Percentiles rank a stretch among this genome's conserved stretches.
phyloP scores from a whole-genome alignment of 2,113 vertebrate genomes.

The Oxyura jamaicensis region DNA sequence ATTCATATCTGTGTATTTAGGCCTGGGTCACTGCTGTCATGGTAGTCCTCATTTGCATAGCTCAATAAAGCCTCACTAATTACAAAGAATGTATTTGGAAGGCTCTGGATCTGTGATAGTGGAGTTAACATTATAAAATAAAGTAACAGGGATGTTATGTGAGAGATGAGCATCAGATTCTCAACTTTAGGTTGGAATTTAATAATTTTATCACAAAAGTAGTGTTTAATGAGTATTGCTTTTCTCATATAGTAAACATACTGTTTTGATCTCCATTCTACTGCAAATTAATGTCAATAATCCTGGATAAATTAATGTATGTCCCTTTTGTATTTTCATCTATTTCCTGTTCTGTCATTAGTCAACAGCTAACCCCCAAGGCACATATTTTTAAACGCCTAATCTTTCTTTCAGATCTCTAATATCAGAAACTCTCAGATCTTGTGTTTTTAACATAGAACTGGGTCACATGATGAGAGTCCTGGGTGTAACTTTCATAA shows the following conservation, averaged over 20 bases:
- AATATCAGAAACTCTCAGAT: background rate
- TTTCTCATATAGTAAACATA: background rate
- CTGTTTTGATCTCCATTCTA: background rate
- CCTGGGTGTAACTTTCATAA: slow-evolving; percentile 1
- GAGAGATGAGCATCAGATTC: background rate
- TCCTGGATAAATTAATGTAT: background rate
- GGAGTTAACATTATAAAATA: background rate
- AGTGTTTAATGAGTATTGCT: background rate
- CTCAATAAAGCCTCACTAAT: background rate
- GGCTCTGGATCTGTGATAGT: background rate
- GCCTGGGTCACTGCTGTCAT: background rate
- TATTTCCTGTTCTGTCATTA: slow-evolving; percentile 32
- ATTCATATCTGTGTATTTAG: background rate
- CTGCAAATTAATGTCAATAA: background rate
- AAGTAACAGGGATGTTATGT: background rate
- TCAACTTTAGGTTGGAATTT: background rate
- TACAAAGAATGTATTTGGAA: background rate
- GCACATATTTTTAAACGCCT: background rate
- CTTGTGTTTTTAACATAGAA: background rate
- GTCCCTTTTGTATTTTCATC: background rate
- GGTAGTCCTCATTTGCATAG: background rate
- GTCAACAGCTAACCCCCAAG: background rate
- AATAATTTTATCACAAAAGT: background rate
- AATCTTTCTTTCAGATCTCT: background rate
- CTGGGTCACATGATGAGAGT: background rate